Percentiles rank a stretch among this genome's conserved stretches.
Conservation (phyloP, 2,113 vertebrate species). For the Chloroceryle aenea region DNA sequence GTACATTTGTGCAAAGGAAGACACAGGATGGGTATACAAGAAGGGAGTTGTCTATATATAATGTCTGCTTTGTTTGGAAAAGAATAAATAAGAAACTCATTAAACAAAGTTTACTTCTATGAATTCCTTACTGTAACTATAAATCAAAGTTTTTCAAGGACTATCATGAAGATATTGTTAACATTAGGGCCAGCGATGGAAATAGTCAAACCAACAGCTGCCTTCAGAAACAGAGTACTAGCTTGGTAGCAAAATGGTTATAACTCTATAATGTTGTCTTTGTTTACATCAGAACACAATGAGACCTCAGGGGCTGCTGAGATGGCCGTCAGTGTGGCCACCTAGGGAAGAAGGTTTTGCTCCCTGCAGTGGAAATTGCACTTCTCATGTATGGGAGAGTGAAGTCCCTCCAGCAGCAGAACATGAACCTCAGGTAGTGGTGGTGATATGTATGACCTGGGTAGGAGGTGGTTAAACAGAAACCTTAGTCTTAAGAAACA, state of each 20-base stretch:
- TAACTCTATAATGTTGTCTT: neutral
- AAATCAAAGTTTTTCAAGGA: neutral
- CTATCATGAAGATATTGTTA: neutral
- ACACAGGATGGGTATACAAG: neutral
- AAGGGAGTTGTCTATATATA: neutral
- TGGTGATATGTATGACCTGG: no score
- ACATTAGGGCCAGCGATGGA: neutral
- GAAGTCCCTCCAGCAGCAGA: neutral
- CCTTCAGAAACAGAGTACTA: neutral
- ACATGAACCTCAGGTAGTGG: neutral
- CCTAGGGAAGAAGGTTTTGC: neutral
- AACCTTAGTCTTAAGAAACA: neutral
- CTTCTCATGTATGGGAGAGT: no score
- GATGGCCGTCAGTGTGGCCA: neutral
- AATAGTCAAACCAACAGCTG: neutral
- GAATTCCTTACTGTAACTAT: neutral
- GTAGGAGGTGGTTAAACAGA: neutral
- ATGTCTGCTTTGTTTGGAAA: fast-evolving
- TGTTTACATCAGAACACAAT: fast-evolving
- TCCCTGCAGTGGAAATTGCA: neutral
- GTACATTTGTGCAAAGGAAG: neutral
- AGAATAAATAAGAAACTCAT: neutral
- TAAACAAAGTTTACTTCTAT: neutral
- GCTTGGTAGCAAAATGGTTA: neutral
- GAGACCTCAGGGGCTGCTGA: neutral